Evolutionary conservation across 2,113 vertebrate genomes (phyloP).

Genomic region (Thermophis baileyi): DNA sequence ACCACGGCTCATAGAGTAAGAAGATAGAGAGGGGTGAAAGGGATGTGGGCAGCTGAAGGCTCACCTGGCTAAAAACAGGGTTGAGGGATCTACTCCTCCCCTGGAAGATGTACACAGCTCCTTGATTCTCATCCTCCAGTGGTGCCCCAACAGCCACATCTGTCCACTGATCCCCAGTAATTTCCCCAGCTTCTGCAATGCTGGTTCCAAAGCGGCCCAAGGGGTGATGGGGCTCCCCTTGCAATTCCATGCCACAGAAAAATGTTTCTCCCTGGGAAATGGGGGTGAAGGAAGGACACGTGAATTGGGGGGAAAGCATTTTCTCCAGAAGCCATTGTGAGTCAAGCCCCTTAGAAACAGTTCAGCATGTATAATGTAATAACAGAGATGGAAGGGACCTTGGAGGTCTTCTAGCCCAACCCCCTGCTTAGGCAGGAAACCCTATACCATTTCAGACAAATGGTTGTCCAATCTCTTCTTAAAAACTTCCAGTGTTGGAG

Average conservation of each 20-base stretch:
- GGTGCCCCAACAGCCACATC: conserved; percentile 84
- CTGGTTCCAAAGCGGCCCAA: conserved; percentile 76
- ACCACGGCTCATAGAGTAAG: too few relatives aligned
- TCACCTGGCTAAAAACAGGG: conserved; percentile 69
- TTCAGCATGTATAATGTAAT: too few relatives aligned
- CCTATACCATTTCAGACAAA: too few relatives aligned
- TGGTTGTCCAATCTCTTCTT: too few relatives aligned
- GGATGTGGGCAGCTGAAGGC: background rate
- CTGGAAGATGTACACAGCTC: conserved; percentile 79
- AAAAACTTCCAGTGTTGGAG: too few relatives aligned
- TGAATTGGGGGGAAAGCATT: background rate
- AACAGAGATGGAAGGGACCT: too few relatives aligned
- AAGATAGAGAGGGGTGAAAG: background rate
- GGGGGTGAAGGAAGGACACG: too few relatives aligned
- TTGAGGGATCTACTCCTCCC: conserved; percentile 54
- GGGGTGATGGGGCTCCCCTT: conserved; percentile 46
- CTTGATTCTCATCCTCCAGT: conserved; percentile 71
- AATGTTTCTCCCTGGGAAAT: conserved; percentile 18
- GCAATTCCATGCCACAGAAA: conserved; percentile 41
- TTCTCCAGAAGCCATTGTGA: background rate
- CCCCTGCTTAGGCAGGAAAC: too few relatives aligned
- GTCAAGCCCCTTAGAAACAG: background rate
- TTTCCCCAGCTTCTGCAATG: conserved; percentile 70
- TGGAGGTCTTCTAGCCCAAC: too few relatives aligned
- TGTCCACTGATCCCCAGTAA: conserved; percentile 75